phyloP scores from a whole-genome alignment of 2,888 invertebrate genomes.

The Timandra comae region DNA sequence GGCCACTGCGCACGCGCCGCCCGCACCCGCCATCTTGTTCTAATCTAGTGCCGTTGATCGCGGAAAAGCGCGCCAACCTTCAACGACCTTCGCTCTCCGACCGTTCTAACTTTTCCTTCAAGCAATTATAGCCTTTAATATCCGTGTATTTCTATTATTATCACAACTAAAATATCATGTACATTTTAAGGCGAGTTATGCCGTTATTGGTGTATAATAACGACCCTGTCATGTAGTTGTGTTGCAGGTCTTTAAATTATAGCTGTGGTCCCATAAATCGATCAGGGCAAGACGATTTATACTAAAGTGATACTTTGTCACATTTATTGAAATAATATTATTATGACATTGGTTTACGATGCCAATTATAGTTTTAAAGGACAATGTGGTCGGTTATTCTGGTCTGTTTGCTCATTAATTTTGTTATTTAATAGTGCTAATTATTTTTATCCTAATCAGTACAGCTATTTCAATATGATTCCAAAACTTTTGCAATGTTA shows the following conservation, averaged over 20 bases:
- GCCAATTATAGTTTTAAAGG: constrained; percentile 25
- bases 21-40: constrained; percentile 72
- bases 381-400: no score
- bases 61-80: constrained; percentile 76
- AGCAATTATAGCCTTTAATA: constrained; percentile 26
- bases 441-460: no score
- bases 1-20: constrained; percentile 70
- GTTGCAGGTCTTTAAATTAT: constrained; percentile 58
- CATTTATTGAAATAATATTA: constrained; percentile 43
- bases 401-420: no score
- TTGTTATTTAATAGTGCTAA: no score
- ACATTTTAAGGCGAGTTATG: constrained; percentile 14
- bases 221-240: constrained; percentile 52
- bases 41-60: constrained; percentile 75
- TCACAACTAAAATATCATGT: constrained; percentile 21
- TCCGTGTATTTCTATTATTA: constrained; percentile 10
- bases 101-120: constrained; percentile 47
- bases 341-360: constrained; percentile 32
- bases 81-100: constrained; percentile 76
- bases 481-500: no score
- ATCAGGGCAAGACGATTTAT: constrained; percentile 47
- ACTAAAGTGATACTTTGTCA: constrained; percentile 59
- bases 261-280: constrained; percentile 56
- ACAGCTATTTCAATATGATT: no score
- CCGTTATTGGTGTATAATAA: constrained; percentile 21